These are phyloP conservation scores for Bedellia somnulentella DNA, from an alignment of 2,888 invertebrate species.

Conservation along the genomic window DNA sequence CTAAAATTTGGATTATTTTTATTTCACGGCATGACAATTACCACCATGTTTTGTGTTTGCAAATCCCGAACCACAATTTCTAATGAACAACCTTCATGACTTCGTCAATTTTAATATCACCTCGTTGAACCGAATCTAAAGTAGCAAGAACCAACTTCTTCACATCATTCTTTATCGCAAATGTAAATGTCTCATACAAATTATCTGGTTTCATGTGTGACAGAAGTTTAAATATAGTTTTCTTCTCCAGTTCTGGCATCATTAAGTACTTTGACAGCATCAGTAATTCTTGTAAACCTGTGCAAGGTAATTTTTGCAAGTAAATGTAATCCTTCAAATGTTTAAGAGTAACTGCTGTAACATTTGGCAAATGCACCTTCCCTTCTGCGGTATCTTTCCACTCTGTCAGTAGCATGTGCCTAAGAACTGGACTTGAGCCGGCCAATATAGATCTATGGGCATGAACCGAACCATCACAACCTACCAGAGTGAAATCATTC, in stretches of 20 bases:
- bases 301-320: conserved; percentile 18
- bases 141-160: conserved; percentile 19
- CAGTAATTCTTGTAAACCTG: conserved; percentile 20
- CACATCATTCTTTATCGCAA: conserved; percentile 22
- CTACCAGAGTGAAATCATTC: conserved; percentile 26
- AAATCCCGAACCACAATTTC: too few relatives aligned
- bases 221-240: conserved; percentile 22
- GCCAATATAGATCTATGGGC: conserved; percentile 24
- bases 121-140: conserved; percentile 19
- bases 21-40: too few relatives aligned
- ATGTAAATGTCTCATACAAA: conserved; percentile 19
- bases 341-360: conserved; percentile 19
- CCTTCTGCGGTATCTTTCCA: conserved; percentile 25
- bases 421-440: conserved; percentile 23
- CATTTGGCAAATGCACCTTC: conserved; percentile 19
- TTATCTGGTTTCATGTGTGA: conserved; percentile 13
- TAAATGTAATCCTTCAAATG: conserved; percentile 26
- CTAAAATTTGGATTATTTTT: too few relatives aligned
- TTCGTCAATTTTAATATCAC: conserved; percentile 16
- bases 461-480: conserved; percentile 23
- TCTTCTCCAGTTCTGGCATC: conserved; percentile 25
- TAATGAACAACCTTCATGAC: too few relatives aligned
- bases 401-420: conserved; percentile 20
- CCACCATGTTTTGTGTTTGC: too few relatives aligned
- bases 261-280: conserved; percentile 23